These are phyloP conservation scores for Castor canadensis DNA, from an alignment of 2,113 vertebrate genomes.

Conservation along the genomic window DNA sequence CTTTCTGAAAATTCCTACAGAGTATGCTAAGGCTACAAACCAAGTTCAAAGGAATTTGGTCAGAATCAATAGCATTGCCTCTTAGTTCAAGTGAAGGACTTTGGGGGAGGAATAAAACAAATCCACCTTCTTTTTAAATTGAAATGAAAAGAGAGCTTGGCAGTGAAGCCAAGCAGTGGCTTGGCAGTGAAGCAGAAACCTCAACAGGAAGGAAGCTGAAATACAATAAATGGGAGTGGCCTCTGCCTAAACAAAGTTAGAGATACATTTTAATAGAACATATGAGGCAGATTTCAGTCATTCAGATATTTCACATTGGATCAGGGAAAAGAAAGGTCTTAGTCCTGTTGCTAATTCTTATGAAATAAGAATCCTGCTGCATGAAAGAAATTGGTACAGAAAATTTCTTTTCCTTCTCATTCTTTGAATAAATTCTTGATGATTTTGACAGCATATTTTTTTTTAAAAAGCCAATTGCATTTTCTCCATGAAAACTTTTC, in stretches of 20 bases:
- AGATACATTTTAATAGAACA: background rate
- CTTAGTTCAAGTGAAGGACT: conserved; percentile 26
- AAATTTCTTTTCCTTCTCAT: background rate
- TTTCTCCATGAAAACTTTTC: background rate
- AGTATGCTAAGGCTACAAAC: conserved; percentile 39
- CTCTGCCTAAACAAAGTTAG: background rate
- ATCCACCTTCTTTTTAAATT: conserved; percentile 48
- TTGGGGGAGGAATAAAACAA: conserved; percentile 49
- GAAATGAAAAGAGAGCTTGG: conserved; percentile 52
- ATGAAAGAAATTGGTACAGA: background rate
- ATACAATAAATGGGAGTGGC: conserved; percentile 11
- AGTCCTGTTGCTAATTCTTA: background rate
- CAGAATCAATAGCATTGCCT: background rate
- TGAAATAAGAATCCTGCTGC: background rate
- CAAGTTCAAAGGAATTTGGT: conserved; percentile 69
- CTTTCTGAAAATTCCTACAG: conserved; percentile 72
- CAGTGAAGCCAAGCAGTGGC: too few species aligned
- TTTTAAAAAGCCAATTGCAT: background rate
- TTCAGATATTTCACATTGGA: background rate
- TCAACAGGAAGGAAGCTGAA: background rate
- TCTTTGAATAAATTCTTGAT: background rate
- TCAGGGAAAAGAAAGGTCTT: background rate
- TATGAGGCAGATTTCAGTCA: background rate
- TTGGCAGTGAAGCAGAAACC: conserved; percentile 37
- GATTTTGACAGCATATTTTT: conserved; percentile 2